Evolutionary conservation across 2,113 vertebrate genomes (phyloP).

Genomic region (Brienomyrus longianalis): DNA sequence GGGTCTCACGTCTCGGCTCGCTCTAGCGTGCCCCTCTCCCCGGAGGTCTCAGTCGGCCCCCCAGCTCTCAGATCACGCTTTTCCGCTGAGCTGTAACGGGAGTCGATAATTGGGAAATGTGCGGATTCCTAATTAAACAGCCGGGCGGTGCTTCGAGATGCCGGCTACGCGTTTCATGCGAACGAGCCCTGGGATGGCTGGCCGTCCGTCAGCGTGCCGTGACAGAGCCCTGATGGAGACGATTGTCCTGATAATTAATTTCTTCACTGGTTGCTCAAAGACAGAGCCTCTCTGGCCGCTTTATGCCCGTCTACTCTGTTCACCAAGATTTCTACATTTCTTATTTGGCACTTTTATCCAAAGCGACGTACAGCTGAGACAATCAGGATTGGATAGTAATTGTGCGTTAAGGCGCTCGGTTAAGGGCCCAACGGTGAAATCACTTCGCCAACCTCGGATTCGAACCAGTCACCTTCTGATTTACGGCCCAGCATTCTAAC

Average conservation of each 20-base stretch:
- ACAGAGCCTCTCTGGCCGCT: neutral
- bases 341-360: neutral
- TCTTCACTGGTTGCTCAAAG: neutral
- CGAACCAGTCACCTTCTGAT: neutral
- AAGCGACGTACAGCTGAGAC: neutral
- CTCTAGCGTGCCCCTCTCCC: neutral
- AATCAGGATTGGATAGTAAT: neutral
- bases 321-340: neutral
- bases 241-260: neutral
- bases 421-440: neutral
- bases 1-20: neutral
- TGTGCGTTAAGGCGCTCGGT: neutral
- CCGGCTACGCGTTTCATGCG: neutral
- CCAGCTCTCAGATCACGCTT: neutral
- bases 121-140: slow-evolving; percentile 1
- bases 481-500: neutral
- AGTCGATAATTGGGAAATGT: slow-evolving; percentile 6
- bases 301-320: neutral
- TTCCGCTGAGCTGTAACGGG: neutral
- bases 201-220: neutral
- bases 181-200: neutral
- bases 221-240: neutral
- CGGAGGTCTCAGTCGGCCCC: neutral
- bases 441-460: neutral
- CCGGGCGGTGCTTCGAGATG: neutral